A percentile compares a stretch with the other conserved stretches of the same genome.
phyloP scores from a whole-genome alignment of 2,888 invertebrate species.

The Leucophora obtusa region DNA sequence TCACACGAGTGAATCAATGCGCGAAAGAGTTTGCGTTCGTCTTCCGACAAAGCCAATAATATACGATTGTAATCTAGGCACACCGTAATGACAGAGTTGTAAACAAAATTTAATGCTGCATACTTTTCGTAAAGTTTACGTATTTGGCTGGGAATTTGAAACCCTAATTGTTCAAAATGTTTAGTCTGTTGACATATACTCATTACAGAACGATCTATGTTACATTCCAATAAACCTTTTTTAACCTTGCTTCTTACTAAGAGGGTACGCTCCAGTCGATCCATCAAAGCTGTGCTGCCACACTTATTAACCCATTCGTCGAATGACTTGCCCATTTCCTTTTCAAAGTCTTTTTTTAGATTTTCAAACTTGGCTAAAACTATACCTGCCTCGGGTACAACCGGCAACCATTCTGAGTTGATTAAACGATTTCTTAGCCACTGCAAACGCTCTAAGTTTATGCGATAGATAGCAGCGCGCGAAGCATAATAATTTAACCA shows the following conservation, averaged over 20 bases:
- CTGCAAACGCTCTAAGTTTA: conserved; percentile 83
- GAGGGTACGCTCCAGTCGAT: conserved; percentile 84
- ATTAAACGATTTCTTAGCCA: conserved; percentile 84
- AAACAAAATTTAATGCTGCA: conserved; percentile 82
- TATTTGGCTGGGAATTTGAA: conserved; percentile 85
- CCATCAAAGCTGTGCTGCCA: conserved; percentile 81
- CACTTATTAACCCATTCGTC: conserved; percentile 81
- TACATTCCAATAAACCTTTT: conserved; percentile 86
- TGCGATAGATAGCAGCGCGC: conserved; percentile 83
- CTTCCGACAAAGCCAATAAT: conserved; percentile 85
- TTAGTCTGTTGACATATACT: conserved; percentile 85
- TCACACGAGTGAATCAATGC: conserved; percentile 83
- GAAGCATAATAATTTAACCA: conserved; percentile 87
- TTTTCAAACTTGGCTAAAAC: conserved; percentile 82
- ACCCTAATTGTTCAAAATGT: conserved; percentile 86
- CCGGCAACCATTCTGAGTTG: conserved; percentile 87
- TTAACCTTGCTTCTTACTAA: conserved; percentile 84
- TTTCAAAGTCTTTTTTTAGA: conserved; percentile 71
- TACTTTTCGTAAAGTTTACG: conserved; percentile 83
- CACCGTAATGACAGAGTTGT: conserved; percentile 85
- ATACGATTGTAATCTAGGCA: conserved; percentile 89
- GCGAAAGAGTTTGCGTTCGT: conserved; percentile 88
- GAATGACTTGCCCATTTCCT: conserved; percentile 80
- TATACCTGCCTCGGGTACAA: conserved; percentile 82
- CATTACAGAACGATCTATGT: conserved; percentile 85